Base-by-base conservation (phyloP, 37 sponge, comb jelly and placozoan species). In the Aplysina aerophoba region DNA sequence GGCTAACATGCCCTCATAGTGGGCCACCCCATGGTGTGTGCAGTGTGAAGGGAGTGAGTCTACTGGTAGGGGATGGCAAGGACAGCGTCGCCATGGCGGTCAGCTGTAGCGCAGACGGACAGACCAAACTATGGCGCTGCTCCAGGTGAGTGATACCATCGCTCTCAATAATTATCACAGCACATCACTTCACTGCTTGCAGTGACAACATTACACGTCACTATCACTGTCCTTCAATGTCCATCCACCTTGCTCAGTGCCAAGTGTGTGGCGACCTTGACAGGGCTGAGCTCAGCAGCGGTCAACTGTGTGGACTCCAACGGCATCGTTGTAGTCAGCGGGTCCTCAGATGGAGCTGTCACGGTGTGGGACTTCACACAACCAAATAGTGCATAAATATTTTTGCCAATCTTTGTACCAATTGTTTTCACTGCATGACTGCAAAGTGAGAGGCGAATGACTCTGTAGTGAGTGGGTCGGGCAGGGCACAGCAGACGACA, bases 1-100 rank as follows among this genome's bases (percentile, higher is more conserved):
- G 25, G 57, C 59, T 36, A 5, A 17, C 16, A 21, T 59, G 31
- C 59, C 63, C 20, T 56, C n/a, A 24, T 27, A 35, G 60, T 3
- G 22, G 15, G 27, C 59, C 22, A 69, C 27, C 3, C 5, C 1
- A 59, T 14, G 60, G 35, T 61, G 0, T 66, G 19, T 37, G 25
- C 61, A 89, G 90, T 40, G 88, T 93, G 77, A 90, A 93, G 57
- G 57, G 41, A 62, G 88, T 89, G 16, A 83, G 89, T 79, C 53
- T 81, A 36, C 24, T 34, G 60, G 61, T 57, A 12, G 57, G 59
- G 16, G 81, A 81, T 58, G 81, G 50, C 35, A 27, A 62, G 31
- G 30, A 36, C 50, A 39, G 25, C 30, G 20, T 36, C 38, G 87
- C 80, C 55, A 55, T 74, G 25, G 36, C 87, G 6, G 30, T 93